phyloP scores from a whole-genome alignment of 2,888 invertebrate species.

The Stenurella melanura region DNA sequence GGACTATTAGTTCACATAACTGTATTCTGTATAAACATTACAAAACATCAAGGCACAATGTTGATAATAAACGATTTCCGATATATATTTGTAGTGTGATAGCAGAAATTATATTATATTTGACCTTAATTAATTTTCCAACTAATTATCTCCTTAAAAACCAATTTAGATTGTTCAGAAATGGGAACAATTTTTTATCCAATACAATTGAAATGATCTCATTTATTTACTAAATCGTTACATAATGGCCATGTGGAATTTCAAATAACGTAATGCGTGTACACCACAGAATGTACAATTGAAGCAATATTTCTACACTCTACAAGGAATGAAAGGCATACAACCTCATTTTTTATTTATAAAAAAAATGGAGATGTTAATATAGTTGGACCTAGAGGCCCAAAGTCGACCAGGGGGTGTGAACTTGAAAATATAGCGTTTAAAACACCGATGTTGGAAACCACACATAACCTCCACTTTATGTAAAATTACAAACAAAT shows the following conservation, averaged over 20 bases:
- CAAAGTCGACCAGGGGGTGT: no score
- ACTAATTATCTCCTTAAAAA: background rate
- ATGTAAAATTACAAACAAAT: no score
- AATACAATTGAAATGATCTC: conserved; percentile 2
- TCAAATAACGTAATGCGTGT: background rate
- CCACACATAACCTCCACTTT: no score
- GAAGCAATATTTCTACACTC: background rate
- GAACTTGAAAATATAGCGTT: no score
- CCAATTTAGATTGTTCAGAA: background rate
- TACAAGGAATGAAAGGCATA: no score
- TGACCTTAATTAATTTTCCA: background rate
- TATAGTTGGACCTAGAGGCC: no score
- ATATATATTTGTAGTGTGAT: background rate
- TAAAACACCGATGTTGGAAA: no score
- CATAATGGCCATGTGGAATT: background rate
- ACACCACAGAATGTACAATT: background rate
- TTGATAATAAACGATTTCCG: background rate
- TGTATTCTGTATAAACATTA: background rate
- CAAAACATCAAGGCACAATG: background rate
- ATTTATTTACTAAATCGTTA: background rate
- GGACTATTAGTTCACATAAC: no score
- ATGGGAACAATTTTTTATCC: conserved; percentile 1
- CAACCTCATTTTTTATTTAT: no score
- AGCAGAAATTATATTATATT: background rate
- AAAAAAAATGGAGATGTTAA: no score